phyloP scores from a whole-genome alignment of 2,888 invertebrate species.

The Apamea sordens region DNA sequence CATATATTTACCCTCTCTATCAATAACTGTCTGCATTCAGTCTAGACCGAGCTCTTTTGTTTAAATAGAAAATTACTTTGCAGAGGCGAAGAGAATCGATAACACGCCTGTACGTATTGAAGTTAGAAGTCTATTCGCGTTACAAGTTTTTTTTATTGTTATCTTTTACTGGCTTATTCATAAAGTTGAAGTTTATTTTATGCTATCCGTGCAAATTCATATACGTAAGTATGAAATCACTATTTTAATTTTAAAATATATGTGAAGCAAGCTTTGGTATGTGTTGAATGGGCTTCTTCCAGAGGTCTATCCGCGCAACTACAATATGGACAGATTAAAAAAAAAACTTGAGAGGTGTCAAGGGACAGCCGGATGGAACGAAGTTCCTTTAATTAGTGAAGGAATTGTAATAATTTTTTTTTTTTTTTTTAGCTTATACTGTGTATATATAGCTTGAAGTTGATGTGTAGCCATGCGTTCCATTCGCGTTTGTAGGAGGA shows the following conservation, averaged over 20 bases:
- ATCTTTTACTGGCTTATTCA: background rate
- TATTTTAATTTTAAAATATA: background rate
- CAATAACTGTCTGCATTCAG: constrained; percentile 44
- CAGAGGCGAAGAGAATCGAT: constrained; percentile 26
- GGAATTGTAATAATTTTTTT: too few species aligned
- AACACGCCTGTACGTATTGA: background rate
- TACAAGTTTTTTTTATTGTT: background rate
- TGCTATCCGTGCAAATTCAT: background rate
- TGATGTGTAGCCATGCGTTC: too few species aligned
- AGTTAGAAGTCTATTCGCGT: background rate
- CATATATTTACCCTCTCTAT: background rate
- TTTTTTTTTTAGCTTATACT: too few species aligned
- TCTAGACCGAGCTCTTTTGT: constrained; percentile 55
- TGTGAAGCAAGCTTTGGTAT: background rate
- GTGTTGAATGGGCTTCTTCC: background rate
- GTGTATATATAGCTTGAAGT: too few species aligned
- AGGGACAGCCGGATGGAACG: too few species aligned
- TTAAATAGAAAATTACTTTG: constrained; percentile 38
- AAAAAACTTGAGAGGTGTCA: too few species aligned
- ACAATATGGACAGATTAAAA: background rate
- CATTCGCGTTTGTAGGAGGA: too few species aligned
- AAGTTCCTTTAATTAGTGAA: too few species aligned
- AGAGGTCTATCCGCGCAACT: background rate
- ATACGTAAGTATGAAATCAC: background rate
- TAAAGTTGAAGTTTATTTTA: background rate